Conservation (phyloP, 2,797 vertebrate genomes). For the Natrix natrix region DNA sequence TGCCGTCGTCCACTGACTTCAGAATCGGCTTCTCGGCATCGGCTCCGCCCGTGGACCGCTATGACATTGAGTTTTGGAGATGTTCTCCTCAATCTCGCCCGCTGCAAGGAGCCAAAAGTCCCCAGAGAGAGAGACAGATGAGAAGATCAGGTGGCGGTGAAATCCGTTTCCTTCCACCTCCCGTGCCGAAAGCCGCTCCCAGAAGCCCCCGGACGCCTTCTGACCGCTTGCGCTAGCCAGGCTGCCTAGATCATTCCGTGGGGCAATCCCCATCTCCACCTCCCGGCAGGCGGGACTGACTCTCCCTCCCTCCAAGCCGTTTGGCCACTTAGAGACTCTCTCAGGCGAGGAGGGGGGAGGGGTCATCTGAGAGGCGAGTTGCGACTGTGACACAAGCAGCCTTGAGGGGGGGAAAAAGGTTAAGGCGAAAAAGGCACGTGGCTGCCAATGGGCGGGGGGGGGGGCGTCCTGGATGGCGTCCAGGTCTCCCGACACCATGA, state of each 20-base stretch:
- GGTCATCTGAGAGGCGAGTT: not conserved
- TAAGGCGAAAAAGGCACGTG: not conserved
- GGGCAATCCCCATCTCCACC: slow-evolving; percentile 46
- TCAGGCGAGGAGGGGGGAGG: not conserved
- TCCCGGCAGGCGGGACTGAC: slow-evolving; percentile 43
- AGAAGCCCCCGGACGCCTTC: not conserved
- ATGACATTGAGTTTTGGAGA: not conserved
- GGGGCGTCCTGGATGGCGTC: not conserved
- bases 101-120: not conserved
- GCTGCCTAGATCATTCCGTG: not conserved
- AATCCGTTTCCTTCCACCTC: not conserved
- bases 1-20: not conserved
- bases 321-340: not conserved
- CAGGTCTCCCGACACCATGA: not conserved
- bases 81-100: not conserved
- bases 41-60: slow-evolving; percentile 35
- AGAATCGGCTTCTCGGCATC: not conserved
- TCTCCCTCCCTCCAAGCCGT: slow-evolving; percentile 15
- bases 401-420: not conserved
- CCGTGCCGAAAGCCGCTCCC: not conserved
- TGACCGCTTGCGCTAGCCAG: not conserved
- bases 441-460: not conserved
- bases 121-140: not conserved
- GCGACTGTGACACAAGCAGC: not conserved
- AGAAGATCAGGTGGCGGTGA: not conserved